A percentile compares a stretch with the other conserved stretches of the same genome.
phyloP scores from a whole-genome alignment of 2,888 invertebrate species.

The Lasioglossum calceatum region DNA sequence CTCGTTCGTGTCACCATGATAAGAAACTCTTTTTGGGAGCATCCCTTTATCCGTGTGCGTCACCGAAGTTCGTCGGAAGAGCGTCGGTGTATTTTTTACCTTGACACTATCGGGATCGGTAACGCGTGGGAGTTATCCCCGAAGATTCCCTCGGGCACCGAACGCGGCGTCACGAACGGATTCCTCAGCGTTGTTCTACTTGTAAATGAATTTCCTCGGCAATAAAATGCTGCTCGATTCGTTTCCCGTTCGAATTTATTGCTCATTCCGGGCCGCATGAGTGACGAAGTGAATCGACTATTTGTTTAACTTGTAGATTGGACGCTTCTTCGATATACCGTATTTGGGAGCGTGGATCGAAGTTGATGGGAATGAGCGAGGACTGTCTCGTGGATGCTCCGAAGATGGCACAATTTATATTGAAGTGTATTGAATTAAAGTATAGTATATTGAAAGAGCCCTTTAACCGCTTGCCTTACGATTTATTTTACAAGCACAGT shows the following conservation, averaged over 20 bases:
- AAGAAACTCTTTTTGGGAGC: slow-evolving; percentile 56
- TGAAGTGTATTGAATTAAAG: too few species aligned
- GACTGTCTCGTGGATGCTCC: background rate
- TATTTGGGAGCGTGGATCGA: background rate
- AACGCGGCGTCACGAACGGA: slow-evolving; percentile 12
- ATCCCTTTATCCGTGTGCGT: slow-evolving; percentile 55
- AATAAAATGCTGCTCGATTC: background rate
- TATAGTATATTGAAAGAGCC: too few species aligned
- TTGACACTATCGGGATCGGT: slow-evolving; percentile 24
- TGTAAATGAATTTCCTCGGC: slow-evolving; percentile 33
- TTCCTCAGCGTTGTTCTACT: slow-evolving; percentile 4
- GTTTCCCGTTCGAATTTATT: background rate
- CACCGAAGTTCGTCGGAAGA: slow-evolving; percentile 52
- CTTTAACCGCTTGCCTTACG: too few species aligned
- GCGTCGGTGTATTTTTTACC: slow-evolving; percentile 48
- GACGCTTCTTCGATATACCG: background rate
- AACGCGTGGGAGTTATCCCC: slow-evolving; percentile 24
- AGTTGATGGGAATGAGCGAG: background rate
- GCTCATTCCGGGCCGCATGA: background rate
- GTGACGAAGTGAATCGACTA: background rate
- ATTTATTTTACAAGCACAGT: background rate
- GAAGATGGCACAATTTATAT: background rate
- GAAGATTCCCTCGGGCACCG: background rate
- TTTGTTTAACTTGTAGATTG: background rate
- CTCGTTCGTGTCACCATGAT: slow-evolving; percentile 55